These are phyloP conservation scores for Pseudorhombus dupliciocellatus DNA, from an alignment of 2,113 vertebrate species.

Conservation along the genomic window DNA sequence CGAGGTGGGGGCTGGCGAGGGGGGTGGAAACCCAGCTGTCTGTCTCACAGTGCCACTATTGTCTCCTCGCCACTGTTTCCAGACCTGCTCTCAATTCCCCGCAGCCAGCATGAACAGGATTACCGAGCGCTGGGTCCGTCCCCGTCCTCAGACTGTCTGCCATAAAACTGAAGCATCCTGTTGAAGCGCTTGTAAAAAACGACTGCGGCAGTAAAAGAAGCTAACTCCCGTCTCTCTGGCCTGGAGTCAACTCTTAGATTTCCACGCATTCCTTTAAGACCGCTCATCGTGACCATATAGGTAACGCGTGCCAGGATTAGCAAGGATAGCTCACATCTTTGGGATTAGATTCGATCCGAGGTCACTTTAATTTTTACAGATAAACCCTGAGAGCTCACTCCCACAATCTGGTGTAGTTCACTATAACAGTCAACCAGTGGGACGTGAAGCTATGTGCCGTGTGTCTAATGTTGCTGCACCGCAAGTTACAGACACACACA, in stretches of 20 bases:
- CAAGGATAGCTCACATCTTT: constrained; percentile 17
- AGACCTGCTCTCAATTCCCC: constrained; percentile 38
- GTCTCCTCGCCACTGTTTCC: constrained; percentile 61
- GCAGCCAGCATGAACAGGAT: constrained; percentile 35
- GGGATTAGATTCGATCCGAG: not conserved
- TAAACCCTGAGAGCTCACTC: no score
- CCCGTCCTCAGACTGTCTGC: constrained; percentile 16
- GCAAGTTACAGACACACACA: no score
- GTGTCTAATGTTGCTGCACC: no score
- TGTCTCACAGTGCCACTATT: constrained; percentile 67
- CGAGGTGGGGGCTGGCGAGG: constrained; percentile 28
- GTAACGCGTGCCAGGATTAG: constrained; percentile 10
- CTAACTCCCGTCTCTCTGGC: constrained; percentile 10
- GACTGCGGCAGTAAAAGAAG: not conserved
- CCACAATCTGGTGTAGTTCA: no score
- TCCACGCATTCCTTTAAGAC: constrained; percentile 8
- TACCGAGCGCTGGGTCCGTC: constrained; percentile 20
- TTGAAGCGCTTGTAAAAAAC: constrained; percentile 25
- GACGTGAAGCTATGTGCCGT: no score
- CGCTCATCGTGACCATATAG: constrained; percentile 23
- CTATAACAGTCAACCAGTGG: no score
- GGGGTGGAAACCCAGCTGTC: constrained; percentile 63
- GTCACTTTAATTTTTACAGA: not conserved
- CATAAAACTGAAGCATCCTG: constrained; percentile 27
- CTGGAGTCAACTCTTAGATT: not conserved